Percentiles rank a stretch among this genome's conserved stretches.
phyloP scores from a whole-genome alignment of 37 sponge, comb jelly and placozoan genomes.

The Haliclona indistincta region DNA sequence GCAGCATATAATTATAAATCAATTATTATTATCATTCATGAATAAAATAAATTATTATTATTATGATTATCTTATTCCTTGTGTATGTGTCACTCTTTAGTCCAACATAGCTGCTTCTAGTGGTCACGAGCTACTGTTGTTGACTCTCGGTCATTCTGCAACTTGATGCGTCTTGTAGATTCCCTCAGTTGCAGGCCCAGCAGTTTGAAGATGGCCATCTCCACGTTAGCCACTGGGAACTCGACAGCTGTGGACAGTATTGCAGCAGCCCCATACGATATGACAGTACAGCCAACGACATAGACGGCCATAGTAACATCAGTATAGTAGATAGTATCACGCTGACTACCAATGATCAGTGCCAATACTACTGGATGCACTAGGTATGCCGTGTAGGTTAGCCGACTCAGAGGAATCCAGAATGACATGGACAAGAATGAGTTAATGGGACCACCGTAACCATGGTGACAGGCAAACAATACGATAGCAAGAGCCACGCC shows the following conservation, averaged over 20 bases:
- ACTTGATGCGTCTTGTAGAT: neutral
- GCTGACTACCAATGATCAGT: conserved; percentile 3
- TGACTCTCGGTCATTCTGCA: too few species aligned
- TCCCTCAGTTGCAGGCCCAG: conserved; percentile 4
- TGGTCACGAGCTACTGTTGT: too few species aligned
- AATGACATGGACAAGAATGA: conserved; percentile 41
- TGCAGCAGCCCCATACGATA: conserved; percentile 38
- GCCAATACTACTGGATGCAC: conserved; percentile 54
- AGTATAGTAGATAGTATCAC: conserved; percentile 23
- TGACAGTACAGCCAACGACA: conserved; percentile 7
- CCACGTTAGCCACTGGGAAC: conserved; percentile 47
- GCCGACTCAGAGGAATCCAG: conserved; percentile 72
- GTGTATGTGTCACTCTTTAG: too few species aligned
- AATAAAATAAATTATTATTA: too few species aligned
- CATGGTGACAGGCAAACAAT: conserved; percentile 55
- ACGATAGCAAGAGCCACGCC: conserved; percentile 40
- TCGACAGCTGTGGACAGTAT: conserved; percentile 30
- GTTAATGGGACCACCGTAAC: conserved; percentile 51
- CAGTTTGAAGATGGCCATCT: conserved; percentile 18
- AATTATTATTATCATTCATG: too few species aligned
- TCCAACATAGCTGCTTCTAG: too few species aligned
- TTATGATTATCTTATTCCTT: too few species aligned
- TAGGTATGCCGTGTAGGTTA: conserved; percentile 66
- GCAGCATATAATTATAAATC: too few species aligned
- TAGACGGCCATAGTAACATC: conserved; percentile 18